Evolutionary conservation across 2,113 vertebrate species (phyloP), one percentile per base, ranked within the genome.

Genomic region (Pachyramphus minor): DNA sequence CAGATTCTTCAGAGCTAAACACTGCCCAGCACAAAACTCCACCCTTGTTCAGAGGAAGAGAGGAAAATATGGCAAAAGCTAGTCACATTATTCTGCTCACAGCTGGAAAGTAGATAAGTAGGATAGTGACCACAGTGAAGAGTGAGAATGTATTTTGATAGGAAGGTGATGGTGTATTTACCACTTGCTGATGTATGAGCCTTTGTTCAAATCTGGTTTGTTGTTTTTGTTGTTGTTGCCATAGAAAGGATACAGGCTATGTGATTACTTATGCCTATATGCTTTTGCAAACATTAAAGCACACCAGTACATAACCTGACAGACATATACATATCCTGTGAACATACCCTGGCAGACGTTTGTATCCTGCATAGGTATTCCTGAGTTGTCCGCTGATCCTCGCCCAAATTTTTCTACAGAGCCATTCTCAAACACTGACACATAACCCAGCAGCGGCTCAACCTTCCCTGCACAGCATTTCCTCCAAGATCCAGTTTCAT

Each of bases 291-390:
- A 95, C 16, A 66, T 41, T 76, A 64, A 79, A 62, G 31, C 30
- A 84, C 35, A 59, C 23, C 58, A 85, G 35, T 52, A 89, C 21
- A 31, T 60, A 94, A 73, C 64, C 53, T 18, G 12, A 83, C 37
- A 79, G 92, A 90, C 27, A 89, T 87, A 72, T 76, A 69, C 68
- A 82, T 84, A 87, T 83, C 90, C 81, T 96, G 87, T 71, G 75
- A 85, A 81, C 24, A 27, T 23, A 90, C 73, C 82, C 87, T 45
- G 85, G 25, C 76, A 90, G 79, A 55, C 60, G 55, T 87, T 83
- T 71, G 74, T 58, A 93, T 93, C 94, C 84, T 90, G 90, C 84
- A 79, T 66, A 93, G 30, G 42, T 84, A 91, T 52, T 85, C 59
- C 68, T 52, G 39, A 67, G 49, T 37, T 84, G 50, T 66, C 62